phyloP scores from a whole-genome alignment of 2,797 vertebrate genomes.

The Holocentrus rufus region DNA sequence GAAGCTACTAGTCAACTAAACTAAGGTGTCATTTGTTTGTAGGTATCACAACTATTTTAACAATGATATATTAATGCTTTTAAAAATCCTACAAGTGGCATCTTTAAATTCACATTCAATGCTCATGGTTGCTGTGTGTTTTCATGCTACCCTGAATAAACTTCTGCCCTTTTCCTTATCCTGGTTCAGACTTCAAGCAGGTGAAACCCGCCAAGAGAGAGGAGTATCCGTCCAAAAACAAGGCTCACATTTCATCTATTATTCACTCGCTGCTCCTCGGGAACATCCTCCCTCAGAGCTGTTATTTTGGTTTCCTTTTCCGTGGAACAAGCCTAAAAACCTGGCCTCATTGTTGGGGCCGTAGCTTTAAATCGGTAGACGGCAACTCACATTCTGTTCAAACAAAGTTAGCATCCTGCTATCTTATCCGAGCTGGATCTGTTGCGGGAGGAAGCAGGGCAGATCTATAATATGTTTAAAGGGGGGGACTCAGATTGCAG shows the following conservation, averaged over 20 bases:
- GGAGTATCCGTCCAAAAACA: background rate
- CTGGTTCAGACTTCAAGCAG: background rate
- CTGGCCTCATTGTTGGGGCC: background rate
- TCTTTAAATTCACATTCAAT: background rate
- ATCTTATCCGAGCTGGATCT: conserved; percentile 51
- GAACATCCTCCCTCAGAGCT: background rate
- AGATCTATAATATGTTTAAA: conserved; percentile 61
- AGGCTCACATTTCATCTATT: conserved; percentile 1
- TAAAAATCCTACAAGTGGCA: no score
- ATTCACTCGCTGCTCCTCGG: background rate
- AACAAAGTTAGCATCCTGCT: conserved; percentile 44
- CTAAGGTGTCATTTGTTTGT: no score
- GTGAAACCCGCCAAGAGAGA: background rate
- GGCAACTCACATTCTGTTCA: conserved; percentile 28
- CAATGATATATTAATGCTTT: no score
- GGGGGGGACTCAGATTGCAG: conserved; percentile 54
- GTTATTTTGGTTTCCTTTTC: conserved; percentile 1
- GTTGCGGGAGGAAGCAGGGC: conserved; percentile 27
- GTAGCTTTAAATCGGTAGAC: conserved; percentile 12
- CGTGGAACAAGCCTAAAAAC: conserved; percentile 11
- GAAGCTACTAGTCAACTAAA: no score
- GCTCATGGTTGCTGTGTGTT: background rate
- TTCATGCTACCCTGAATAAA: background rate
- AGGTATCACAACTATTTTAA: no score
- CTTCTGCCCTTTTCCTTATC: background rate